phyloP scores from a whole-genome alignment of 2,797 vertebrate genomes.

The Mionectes olivaceus region DNA sequence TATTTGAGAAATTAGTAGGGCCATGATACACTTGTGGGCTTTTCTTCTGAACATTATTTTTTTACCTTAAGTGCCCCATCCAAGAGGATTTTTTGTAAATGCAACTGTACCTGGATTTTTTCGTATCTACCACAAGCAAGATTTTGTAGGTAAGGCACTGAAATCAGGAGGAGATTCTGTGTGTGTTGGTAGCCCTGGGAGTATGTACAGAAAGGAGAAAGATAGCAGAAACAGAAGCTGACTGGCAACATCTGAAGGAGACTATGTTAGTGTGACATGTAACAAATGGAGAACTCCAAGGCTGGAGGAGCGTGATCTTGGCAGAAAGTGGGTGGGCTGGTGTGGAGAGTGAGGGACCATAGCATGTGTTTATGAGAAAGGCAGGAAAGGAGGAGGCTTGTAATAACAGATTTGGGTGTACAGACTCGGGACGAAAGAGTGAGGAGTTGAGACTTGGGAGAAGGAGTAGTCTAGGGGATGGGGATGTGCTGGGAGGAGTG shows the following conservation, averaged over 20 bases:
- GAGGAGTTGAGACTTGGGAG: fast-evolving
- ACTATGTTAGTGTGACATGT: fast-evolving
- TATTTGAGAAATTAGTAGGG: neutral
- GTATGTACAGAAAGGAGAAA: neutral
- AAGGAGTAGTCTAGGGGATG: neutral
- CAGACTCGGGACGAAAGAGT: fast-evolving
- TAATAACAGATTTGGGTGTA: fast-evolving
- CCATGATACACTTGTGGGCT: neutral
- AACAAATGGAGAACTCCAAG: neutral
- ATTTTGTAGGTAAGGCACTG: neutral
- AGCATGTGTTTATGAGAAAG: neutral
- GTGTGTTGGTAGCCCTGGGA: neutral
- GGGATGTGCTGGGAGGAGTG: neutral
- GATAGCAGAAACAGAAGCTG: neutral
- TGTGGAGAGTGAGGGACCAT: neutral
- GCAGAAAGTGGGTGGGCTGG: neutral
- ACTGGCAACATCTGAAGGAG: neutral
- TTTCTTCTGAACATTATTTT: neutral
- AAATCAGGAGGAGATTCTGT: neutral
- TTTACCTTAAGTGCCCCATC: neutral
- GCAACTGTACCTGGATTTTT: neutral
- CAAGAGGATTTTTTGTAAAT: neutral
- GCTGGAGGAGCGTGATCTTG: neutral
- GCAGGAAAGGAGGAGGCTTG: neutral
- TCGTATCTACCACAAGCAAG: neutral